These are phyloP conservation scores for Xestia ashworthii DNA, from an alignment of 2,888 invertebrate species.

Conservation along the genomic window DNA sequence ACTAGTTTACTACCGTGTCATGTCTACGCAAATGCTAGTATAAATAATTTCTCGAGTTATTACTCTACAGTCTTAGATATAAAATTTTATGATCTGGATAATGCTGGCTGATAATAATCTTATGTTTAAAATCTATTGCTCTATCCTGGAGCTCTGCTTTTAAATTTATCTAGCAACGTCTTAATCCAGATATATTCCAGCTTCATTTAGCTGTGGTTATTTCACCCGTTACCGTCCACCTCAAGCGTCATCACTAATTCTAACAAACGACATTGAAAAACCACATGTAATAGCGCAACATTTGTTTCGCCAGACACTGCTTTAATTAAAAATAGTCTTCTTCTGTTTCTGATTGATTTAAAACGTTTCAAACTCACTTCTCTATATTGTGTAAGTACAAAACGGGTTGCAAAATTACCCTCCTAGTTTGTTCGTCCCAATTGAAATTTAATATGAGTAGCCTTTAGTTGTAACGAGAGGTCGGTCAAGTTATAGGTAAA, in stretches of 20 bases:
- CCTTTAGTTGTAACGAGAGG: slow-evolving; percentile 52
- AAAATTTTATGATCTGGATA: slow-evolving; percentile 51
- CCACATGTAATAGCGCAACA: slow-evolving; percentile 32
- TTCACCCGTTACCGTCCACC: slow-evolving; percentile 21
- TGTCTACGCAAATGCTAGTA: slow-evolving; percentile 48
- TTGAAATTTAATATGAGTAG: slow-evolving; percentile 58
- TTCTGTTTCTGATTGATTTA: slow-evolving; percentile 51
- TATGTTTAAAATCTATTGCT: slow-evolving; percentile 31
- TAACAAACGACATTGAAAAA: slow-evolving; percentile 55
- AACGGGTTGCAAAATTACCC: slow-evolving; percentile 54
- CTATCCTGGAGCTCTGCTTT: slow-evolving; percentile 11
- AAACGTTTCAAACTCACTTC: slow-evolving; percentile 37
- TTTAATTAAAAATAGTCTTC: slow-evolving; percentile 57
- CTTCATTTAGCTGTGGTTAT: slow-evolving; percentile 40
- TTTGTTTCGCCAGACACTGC: slow-evolving; percentile 37
- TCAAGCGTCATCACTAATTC: slow-evolving; percentile 52
- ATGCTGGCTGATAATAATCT: slow-evolving; percentile 38
- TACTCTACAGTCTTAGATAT: slow-evolving; percentile 49
- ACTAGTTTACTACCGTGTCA: slow-evolving; percentile 55
- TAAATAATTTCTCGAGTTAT: slow-evolving; percentile 56
- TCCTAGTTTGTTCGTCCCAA: slow-evolving; percentile 49
- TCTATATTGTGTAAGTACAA: slow-evolving; percentile 30
- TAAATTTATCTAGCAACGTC: slow-evolving; percentile 25
- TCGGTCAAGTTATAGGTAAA: slow-evolving; percentile 48
- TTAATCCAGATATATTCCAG: slow-evolving; percentile 44